Evolutionary conservation across 2,797 vertebrate genomes (phyloP).

Genomic region (Poecile montanus): DNA sequence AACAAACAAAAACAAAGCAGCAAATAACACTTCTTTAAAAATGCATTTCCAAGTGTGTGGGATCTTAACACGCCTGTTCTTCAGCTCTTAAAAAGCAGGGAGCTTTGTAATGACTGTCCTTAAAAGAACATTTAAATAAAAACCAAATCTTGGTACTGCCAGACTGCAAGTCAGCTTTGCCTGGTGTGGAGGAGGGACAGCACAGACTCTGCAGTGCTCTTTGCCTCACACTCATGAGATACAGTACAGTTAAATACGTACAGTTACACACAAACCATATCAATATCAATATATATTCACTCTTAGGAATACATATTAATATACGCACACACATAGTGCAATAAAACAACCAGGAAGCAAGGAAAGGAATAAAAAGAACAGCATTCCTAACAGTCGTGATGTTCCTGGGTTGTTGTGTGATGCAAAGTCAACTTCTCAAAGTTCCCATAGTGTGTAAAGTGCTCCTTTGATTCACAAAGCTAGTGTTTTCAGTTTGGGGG

Average conservation of each 20-base stretch:
- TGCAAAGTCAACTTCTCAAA: slow-evolving; percentile 48
- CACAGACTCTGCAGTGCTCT: slow-evolving; percentile 22
- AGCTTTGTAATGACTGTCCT: slow-evolving; percentile 55
- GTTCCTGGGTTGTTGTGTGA: slow-evolving; percentile 53
- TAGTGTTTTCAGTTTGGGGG: slow-evolving; percentile 53
- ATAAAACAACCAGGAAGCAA: slow-evolving; percentile 62
- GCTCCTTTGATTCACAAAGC: slow-evolving; percentile 78
- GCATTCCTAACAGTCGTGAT: slow-evolving; percentile 65
- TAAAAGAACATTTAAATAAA: slow-evolving; percentile 65
- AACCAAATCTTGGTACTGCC: slow-evolving; percentile 38
- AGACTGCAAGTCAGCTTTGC: slow-evolving; percentile 47
- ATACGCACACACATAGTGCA: slow-evolving; percentile 71
- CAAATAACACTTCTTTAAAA: slow-evolving; percentile 51
- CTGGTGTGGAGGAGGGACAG: slow-evolving; percentile 40
- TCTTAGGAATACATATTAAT: slow-evolving; percentile 65
- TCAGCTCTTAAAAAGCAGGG: slow-evolving; percentile 38
- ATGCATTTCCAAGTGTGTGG: slow-evolving; percentile 27
- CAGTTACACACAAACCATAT: slow-evolving; percentile 61
- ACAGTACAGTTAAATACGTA: slow-evolving; percentile 71
- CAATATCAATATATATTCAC: slow-evolving; percentile 66
- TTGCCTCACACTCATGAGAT: slow-evolving; percentile 51
- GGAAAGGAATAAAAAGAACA: slow-evolving; percentile 58
- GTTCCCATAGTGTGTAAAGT: slow-evolving; percentile 78
- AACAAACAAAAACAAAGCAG: slow-evolving; percentile 35
- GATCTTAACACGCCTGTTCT: slow-evolving; percentile 29